Evolutionary conservation across 1,140 invertebrate species (phyloP).

Genomic region (Dendroctonus valens): DNA sequence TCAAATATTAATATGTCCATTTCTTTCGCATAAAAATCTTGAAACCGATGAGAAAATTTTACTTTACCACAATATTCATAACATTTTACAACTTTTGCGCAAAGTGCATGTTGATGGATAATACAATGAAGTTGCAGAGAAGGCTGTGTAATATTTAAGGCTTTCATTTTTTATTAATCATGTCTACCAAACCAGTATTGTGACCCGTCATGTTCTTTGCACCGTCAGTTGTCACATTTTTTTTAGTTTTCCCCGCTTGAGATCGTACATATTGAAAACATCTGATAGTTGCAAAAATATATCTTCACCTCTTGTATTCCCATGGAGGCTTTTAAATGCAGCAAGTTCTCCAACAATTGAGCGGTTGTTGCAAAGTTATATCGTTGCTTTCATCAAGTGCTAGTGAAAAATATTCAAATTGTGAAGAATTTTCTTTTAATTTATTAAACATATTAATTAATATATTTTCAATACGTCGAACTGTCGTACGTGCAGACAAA

Average conservation of each 20-base stretch:
- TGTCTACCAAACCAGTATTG: conserved; percentile 23
- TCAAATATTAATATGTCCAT: conserved; percentile 8
- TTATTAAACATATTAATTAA: no score
- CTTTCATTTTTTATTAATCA: conserved; percentile 27
- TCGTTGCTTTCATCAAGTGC: conserved; percentile 26
- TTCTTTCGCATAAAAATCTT: conserved; percentile 5
- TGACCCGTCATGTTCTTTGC: conserved; percentile 28
- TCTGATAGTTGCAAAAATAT: conserved; percentile 27
- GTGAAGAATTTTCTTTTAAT: no score
- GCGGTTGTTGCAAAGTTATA: conserved; percentile 9
- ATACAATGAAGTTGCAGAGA: conserved; percentile 21
- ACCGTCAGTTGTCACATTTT: conserved; percentile 23
- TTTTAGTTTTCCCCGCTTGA: conserved; percentile 26
- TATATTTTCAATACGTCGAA: conserved; percentile 8
- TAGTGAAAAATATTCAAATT: no score
- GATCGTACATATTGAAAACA: conserved; percentile 20
- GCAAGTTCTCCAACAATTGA: conserved; percentile 19
- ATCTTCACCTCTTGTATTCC: conserved; percentile 22
- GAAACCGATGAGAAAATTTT: neutral
- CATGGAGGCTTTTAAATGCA: conserved; percentile 18
- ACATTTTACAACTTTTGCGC: conserved; percentile 16
- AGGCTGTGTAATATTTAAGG: conserved; percentile 25
- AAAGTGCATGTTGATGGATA: conserved; percentile 8
- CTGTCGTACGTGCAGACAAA: conserved; percentile 20
- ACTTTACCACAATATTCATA: conserved; percentile 27